Conservation (phyloP, 2,113 vertebrate species). For the pig (Sus scrofa) region DNA sequence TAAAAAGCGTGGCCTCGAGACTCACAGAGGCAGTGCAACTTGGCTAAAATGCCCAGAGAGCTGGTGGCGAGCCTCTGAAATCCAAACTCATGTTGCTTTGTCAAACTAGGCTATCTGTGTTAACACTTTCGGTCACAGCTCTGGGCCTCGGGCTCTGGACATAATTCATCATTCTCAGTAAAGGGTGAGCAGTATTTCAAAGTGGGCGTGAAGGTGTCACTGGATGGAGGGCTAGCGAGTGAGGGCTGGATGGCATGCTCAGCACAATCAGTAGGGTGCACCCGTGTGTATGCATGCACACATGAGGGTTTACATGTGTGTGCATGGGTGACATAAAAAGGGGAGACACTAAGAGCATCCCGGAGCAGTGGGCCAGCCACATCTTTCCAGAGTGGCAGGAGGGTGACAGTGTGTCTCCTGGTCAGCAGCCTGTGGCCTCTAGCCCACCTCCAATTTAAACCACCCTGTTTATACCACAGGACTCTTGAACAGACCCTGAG, state of each 20-base stretch:
- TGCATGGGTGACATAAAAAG: neutral
- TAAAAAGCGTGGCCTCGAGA: neutral
- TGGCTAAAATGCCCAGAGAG: neutral
- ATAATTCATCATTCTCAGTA: neutral
- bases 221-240: neutral
- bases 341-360: neutral
- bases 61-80: neutral
- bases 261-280: fast-evolving
- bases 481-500: neutral
- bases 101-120: neutral
- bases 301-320: neutral
- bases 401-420: neutral
- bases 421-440: neutral
- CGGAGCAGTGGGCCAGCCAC: neutral
- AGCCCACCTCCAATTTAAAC: neutral
- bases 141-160: neutral
- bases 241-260: neutral
- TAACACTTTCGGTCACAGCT: neutral
- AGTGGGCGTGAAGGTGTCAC: neutral
- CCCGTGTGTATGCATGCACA: neutral
- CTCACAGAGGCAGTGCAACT: neutral
- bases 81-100: neutral
- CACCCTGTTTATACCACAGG: neutral
- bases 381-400: neutral
- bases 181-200: neutral